Percentiles rank a stretch among this genome's conserved stretches.
These are phyloP conservation scores for Drosophila affinis DNA, from an alignment of 2,888 invertebrate species.

Conservation along the genomic window DNA sequence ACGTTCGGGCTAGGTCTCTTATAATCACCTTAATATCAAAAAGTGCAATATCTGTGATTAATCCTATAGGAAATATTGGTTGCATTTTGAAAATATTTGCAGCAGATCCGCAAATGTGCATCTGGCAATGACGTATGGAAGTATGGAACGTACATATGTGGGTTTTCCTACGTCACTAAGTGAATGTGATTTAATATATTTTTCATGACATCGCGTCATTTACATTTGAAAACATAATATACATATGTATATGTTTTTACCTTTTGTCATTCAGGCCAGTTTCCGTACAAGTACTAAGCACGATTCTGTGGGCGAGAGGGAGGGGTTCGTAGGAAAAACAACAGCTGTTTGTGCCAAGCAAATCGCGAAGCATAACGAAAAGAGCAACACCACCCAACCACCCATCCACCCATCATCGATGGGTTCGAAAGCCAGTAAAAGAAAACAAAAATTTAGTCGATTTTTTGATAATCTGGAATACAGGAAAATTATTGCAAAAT, in stretches of 20 bases:
- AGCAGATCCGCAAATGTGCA: no score
- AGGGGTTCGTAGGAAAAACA: constrained; percentile 20
- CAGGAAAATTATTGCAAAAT: no score
- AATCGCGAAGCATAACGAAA: constrained; percentile 12
- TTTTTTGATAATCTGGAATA: background rate
- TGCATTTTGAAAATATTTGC: no score
- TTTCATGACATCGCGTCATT: background rate
- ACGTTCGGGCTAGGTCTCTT: no score
- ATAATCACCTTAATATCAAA: no score
- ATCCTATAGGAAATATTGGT: no score
- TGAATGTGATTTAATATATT: background rate
- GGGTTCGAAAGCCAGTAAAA: background rate
- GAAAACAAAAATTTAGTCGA: constrained; percentile 4
- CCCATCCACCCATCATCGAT: no score
- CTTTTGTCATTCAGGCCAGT: background rate
- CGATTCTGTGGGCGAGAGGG: background rate
- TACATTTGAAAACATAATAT: background rate
- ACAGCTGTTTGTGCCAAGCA: constrained; percentile 21
- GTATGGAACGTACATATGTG: no score
- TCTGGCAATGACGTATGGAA: no score
- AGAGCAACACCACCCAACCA: background rate
- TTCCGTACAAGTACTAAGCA: background rate
- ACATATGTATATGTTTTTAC: no score
- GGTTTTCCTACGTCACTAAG: no score
- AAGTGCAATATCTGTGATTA: no score